A percentile compares a stretch with the other conserved stretches of the same genome.
Conservation (phyloP, 2,113 vertebrate genomes). For the Xiphophorus maculatus region DNA sequence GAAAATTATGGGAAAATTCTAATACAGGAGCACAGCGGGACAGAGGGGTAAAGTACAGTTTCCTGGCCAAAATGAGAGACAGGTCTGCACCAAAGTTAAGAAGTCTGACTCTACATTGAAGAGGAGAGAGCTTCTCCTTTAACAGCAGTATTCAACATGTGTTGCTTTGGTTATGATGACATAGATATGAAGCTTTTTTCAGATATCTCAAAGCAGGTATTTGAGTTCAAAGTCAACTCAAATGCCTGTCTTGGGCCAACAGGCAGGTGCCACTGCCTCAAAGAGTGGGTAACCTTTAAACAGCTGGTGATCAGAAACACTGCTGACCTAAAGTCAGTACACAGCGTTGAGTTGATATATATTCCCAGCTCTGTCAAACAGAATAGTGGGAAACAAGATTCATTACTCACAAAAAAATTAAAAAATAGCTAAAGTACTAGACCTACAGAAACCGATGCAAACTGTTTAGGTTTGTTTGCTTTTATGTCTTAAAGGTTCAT, state of each 20-base stretch:
- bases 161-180: not conserved
- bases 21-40: too few species aligned
- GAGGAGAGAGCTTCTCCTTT: not conserved
- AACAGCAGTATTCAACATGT: not conserved
- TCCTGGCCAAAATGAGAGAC: too few species aligned
- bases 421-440: not conserved
- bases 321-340: not conserved
- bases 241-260: slow-evolving; percentile 17
- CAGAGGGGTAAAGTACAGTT: too few species aligned
- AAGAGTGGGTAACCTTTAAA: slow-evolving; percentile 61
- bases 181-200: slow-evolving; percentile 14
- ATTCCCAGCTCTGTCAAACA: not conserved
- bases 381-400: too few species aligned
- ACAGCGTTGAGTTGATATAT: not conserved
- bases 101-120: not conserved
- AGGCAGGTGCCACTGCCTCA: slow-evolving; percentile 40
- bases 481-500: too few species aligned
- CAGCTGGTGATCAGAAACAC: slow-evolving; percentile 19
- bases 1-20: too few species aligned
- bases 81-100: not conserved
- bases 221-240: slow-evolving; percentile 59
- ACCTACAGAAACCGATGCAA: too few species aligned
- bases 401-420: not conserved
- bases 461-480: too few species aligned
- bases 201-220: not conserved